Evolutionary conservation across 2,888 invertebrate genomes (phyloP).

Genomic region (Ennomos quercinarius): DNA sequence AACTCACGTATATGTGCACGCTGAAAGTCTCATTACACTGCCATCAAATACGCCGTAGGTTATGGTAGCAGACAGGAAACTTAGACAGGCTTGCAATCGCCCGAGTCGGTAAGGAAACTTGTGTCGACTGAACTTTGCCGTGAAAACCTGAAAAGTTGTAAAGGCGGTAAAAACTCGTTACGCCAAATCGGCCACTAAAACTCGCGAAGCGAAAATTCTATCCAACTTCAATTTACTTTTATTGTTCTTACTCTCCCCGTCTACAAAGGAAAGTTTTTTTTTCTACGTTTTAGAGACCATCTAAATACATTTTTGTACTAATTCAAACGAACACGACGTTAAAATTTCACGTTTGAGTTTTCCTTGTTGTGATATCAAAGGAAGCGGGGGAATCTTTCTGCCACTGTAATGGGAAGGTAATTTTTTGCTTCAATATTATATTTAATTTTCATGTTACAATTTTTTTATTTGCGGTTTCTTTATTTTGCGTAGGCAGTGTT

Average conservation of each 20-base stretch:
- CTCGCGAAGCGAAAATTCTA: constrained; percentile 84
- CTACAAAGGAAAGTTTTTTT: constrained; percentile 67
- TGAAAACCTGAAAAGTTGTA: constrained; percentile 75
- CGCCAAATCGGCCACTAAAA: constrained; percentile 83
- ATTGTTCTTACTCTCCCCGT: constrained; percentile 80
- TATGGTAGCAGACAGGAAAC: constrained; percentile 32
- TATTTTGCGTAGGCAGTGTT: not conserved
- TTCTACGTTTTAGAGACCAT: constrained; percentile 61
- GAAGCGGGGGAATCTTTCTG: constrained; percentile 39
- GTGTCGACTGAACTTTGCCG: constrained; percentile 60
- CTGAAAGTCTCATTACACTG: constrained; percentile 7
- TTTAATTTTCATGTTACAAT: constrained; percentile 10
- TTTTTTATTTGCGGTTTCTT: constrained; percentile 6
- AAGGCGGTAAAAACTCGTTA: constrained; percentile 84
- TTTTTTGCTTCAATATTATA: constrained; percentile 18
- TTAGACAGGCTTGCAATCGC: constrained; percentile 51
- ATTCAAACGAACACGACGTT: constrained; percentile 65
- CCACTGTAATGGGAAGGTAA: constrained; percentile 18
- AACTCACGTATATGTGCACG: constrained; percentile 16
- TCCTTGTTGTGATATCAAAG: constrained; percentile 64
- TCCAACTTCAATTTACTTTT: constrained; percentile 84
- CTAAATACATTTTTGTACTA: constrained; percentile 73
- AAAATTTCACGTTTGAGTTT: constrained; percentile 63
- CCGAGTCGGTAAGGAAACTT: constrained; percentile 56
- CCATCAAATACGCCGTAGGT: constrained; percentile 25